Evolutionary conservation across 2,113 vertebrate species (phyloP), one percentile per base, ranked within the genome.

Genomic region (Henicopernis longicauda): DNA sequence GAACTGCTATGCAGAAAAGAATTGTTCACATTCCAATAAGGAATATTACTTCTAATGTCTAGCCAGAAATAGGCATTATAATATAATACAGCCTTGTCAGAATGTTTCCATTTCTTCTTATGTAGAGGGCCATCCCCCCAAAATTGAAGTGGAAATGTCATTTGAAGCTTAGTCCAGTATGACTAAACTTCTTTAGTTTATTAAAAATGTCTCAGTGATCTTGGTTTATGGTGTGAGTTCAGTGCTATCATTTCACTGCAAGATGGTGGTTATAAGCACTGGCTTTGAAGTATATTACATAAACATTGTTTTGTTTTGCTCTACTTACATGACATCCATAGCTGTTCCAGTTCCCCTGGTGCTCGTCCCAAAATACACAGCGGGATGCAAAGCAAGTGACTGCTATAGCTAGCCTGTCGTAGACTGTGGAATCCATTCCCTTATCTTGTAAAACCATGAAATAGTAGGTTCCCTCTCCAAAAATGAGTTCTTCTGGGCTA

Each of bases 291-390:
- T 50, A 17, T 44, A 19, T 80, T 26, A 25, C n/a, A 54, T 42
- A 66, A 61, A 79, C 19, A 23, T 27, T n/a, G 16, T 29, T 91
- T 77, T 73, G 42, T 84, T 91, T 95, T 6, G 22, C n/a, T 95
- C 47, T 66, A 97, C 98, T 98, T 93, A 99, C 99, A 82, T 98
- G 98, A 95, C 99, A 99, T 54, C 99, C 99, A 22, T 98, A 94
- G 86, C 97, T 98, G 95, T 98, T 99, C 99, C 99, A 99, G 32
- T 97, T 97, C 23, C 94, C 96, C 57, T 94, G 97, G 4, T 62
- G 95, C 88, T 99, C 98, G 69, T 99, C 98, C 99, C 99, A 99
- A 95, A 99, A 99, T 57, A 99, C 98, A 86, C 99, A 99, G 72
- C 97, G 98, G 78, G 99, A 98, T 50, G 99, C 98, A 59, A 99